phyloP scores from a whole-genome alignment of 2,113 vertebrate species.

The Martes martes region DNA sequence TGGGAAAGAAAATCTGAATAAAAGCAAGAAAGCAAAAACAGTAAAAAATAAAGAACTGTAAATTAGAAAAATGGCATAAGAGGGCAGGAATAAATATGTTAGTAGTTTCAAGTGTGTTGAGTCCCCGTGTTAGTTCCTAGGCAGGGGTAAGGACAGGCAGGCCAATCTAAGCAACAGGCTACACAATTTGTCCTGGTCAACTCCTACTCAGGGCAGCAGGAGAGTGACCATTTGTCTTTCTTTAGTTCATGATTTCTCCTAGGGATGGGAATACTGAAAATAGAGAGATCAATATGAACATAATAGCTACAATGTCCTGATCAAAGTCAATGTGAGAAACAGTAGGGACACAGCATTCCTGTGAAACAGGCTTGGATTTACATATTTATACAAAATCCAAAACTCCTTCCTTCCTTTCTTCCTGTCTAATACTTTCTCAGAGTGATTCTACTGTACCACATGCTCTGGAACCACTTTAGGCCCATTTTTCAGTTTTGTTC shows the following conservation, averaged over 20 bases:
- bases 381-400: neutral
- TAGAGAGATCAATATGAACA: neutral
- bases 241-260: neutral
- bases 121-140: neutral
- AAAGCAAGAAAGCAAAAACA: neutral
- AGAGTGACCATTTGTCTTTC: neutral
- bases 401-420: neutral
- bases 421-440: neutral
- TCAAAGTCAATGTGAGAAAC: neutral
- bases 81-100: neutral
- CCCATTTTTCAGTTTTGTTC: neutral
- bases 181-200: neutral
- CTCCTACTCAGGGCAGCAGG: neutral
- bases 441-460: neutral
- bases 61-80: neutral
- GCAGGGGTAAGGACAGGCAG: neutral
- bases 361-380: neutral
- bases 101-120: neutral
- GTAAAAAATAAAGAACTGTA: neutral
- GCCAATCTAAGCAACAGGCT: neutral
- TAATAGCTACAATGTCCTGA: neutral
- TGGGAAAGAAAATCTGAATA: neutral
- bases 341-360: neutral
- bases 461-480: neutral
- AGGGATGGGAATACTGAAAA: neutral